Base-by-base conservation (phyloP, 2,888 invertebrate species). In the Tupiocoris notatus region DNA sequence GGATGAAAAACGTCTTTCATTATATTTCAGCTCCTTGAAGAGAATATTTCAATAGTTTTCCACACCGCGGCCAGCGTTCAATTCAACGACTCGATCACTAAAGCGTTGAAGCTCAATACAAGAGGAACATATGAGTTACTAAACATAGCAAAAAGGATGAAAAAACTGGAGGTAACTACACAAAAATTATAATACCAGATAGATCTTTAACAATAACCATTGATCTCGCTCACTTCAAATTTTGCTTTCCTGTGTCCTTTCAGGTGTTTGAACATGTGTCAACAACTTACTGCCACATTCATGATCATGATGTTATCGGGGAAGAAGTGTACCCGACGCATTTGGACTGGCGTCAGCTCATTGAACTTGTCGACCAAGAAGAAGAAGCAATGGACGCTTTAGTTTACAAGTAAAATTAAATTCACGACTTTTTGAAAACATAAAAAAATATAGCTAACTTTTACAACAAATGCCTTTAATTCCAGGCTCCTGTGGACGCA, bases 1-100 rank as follows among this genome's bases (percentile, higher is more conserved):
- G n/a, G n/a, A n/a, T n/a, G n/a, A n/a, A n/a, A n/a, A n/a, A n/a
- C n/a, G n/a, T n/a, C n/a, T n/a, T n/a, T n/a, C n/a, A n/a, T 39
- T 39, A 7, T 12, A 39, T 39, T 39, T 12, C 39, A 39, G 39
- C 21, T 20, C n/a, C 16, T 81, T 18, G 75, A 76, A 20, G 77
- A 79, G 17, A 77, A 74, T n/a, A 78, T 81, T 6, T 77, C 78
- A 16, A 68, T 81, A n/a, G 75, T 80, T n/a, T 80, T 80, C 21
- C 80, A 81, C 57, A 78, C 74, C 23, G 81, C 81, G 39, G 79
- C 81, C 20, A 79, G 79, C 57, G 80, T 81, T 22, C 79, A 79
- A 75, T 81, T 81, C 71, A 78, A 80, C 63, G 80, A 81, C 21
- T 76, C 79, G 1, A 23, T 81, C 12, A 76, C 79, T 18, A 76